A percentile compares a stretch with the other conserved stretches of the same genome.
These are phyloP conservation scores for Leptocoma aspasia DNA, from an alignment of 2,113 vertebrate genomes.

Conservation along the genomic window DNA sequence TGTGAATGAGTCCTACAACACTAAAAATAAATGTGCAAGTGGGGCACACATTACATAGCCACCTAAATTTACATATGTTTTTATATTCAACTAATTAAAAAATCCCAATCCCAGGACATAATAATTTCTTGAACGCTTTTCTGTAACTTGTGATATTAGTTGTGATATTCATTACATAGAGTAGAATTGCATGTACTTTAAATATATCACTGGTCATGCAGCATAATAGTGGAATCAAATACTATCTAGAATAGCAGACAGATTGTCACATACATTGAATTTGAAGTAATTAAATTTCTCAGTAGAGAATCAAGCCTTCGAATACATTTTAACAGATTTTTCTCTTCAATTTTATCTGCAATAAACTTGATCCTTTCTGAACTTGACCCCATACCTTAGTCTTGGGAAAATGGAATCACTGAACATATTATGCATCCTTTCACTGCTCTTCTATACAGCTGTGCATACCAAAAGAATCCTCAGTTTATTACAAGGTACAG, in stretches of 20 bases:
- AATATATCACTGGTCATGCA: neutral
- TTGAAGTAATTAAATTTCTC: neutral
- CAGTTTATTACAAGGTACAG: neutral
- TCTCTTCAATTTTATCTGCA: conserved; percentile 5
- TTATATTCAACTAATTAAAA: neutral
- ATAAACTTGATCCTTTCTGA: neutral
- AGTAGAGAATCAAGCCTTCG: neutral
- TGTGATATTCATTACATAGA: neutral
- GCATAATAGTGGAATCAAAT: neutral
- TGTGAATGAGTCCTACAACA: neutral
- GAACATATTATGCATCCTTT: neutral
- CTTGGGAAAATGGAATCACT: neutral
- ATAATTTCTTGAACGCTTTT: neutral
- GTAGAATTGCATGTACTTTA: neutral
- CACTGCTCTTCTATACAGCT: neutral
- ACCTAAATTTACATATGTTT: neutral
- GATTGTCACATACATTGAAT: neutral
- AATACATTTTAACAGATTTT: neutral
- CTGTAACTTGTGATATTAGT: neutral
- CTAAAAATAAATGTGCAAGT: neutral
- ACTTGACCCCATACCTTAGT: neutral
- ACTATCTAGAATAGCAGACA: neutral
- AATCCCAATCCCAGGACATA: neutral
- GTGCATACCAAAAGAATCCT: neutral
- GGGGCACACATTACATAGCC: neutral